phyloP scores from a whole-genome alignment of 2,888 invertebrate species.

The Arctia plantaginis region DNA sequence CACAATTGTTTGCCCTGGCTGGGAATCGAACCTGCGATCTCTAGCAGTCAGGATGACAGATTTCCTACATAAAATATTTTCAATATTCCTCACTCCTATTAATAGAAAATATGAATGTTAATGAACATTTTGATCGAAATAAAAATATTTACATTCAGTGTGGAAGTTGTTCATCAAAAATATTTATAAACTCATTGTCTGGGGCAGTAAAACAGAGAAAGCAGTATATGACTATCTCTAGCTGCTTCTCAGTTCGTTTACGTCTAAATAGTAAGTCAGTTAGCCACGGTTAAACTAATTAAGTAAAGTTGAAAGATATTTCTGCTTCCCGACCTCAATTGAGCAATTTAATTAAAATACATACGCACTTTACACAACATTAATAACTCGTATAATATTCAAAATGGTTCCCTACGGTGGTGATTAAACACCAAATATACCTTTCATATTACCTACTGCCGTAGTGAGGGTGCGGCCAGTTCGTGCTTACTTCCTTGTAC shows the following conservation, averaged over 20 bases:
- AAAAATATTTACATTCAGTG: no score
- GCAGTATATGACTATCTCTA: no score
- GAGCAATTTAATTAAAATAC: not conserved
- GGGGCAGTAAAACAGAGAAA: no score
- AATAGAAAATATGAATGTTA: no score
- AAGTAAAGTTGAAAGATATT: not conserved
- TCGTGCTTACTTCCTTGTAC: not conserved
- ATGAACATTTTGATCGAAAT: no score
- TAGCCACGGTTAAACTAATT: not conserved
- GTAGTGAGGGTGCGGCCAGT: not conserved
- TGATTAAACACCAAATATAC: not conserved
- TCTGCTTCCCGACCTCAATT: not conserved
- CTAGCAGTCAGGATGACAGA: not conserved
- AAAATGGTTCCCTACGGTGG: not conserved
- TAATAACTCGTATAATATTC: not conserved
- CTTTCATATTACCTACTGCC: not conserved
- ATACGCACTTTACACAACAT: not conserved
- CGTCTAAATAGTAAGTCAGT: no score
- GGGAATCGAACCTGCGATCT: no score
- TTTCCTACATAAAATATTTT: not conserved
- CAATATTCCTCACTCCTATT: no score
- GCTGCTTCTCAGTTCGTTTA: not conserved
- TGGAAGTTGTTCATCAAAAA: no score
- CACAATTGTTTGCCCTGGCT: no score
- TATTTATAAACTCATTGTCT: no score